Evolutionary conservation across 2,797 vertebrate species (phyloP).

Genomic region (Leptoclinus maculatus): DNA sequence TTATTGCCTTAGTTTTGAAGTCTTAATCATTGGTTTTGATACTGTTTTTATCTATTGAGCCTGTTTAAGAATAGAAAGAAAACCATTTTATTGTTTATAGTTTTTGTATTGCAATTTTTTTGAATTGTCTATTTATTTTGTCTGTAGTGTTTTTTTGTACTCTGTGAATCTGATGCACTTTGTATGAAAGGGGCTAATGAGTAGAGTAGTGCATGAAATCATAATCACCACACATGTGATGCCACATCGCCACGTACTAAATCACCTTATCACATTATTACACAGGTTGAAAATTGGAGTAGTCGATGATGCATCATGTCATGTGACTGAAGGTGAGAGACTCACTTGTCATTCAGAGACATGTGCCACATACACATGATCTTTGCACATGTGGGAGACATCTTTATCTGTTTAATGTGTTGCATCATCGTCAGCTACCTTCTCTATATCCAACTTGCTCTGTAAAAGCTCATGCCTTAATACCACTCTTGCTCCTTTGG

Average conservation of each 20-base stretch:
- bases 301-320: not conserved
- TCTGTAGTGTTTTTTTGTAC: too few relatives aligned
- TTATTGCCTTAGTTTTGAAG: too few relatives aligned
- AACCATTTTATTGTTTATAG: too few relatives aligned
- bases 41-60: too few relatives aligned
- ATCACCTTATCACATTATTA: constrained; percentile 6
- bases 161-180: too few relatives aligned
- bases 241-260: not conserved
- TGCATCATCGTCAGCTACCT: not conserved
- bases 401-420: constrained; percentile 13
- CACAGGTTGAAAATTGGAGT: not conserved
- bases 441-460: not conserved
- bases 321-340: not conserved
- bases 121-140: too few relatives aligned
- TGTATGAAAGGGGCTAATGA: too few relatives aligned
- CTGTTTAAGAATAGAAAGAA: too few relatives aligned
- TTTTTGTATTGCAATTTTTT: too few relatives aligned
- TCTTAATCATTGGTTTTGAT: too few relatives aligned
- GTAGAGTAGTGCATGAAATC: not conserved
- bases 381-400: constrained; percentile 47
- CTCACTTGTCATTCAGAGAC: constrained; percentile 1
- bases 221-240: not conserved
- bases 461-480: constrained; percentile 5
- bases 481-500: constrained; percentile 21
- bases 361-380: constrained; percentile 29